Evolutionary conservation across 2,113 vertebrate species (phyloP).

Genomic region (Boleophthalmus pectinirostris): DNA sequence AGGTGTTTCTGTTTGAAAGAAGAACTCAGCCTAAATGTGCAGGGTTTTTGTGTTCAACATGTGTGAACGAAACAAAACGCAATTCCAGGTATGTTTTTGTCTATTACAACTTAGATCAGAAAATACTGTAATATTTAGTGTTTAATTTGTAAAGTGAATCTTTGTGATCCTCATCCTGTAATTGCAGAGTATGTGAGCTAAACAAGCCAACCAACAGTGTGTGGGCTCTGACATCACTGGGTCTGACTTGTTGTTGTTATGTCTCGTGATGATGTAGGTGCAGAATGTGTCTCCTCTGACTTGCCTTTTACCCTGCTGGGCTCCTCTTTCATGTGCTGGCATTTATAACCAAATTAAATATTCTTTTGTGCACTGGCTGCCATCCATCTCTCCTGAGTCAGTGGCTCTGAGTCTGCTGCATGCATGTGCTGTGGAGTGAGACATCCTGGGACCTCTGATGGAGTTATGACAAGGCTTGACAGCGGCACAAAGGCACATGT

Average conservation of each 20-base stretch:
- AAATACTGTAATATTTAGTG: too few relatives aligned
- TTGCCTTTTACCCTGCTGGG: constrained; percentile 56
- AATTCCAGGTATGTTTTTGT: too few relatives aligned
- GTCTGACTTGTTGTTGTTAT: constrained; percentile 25
- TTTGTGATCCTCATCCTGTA: not conserved
- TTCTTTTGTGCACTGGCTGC: constrained; percentile 73
- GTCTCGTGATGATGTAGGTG: constrained; percentile 27
- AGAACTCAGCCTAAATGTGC: too few relatives aligned
- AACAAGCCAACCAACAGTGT: not conserved
- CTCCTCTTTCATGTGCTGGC: constrained; percentile 68
- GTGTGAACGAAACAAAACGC: too few relatives aligned
- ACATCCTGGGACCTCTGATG: constrained; percentile 52
- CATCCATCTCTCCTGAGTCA: constrained; percentile 61
- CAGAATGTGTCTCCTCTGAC: constrained; percentile 42
- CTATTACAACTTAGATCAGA: too few relatives aligned
- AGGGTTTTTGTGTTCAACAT: too few relatives aligned
- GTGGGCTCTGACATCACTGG: not conserved
- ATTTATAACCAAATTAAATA: constrained; percentile 81
- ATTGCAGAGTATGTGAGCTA: not conserved
- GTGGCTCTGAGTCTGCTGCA: constrained; percentile 32
- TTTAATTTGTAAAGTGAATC: too few relatives aligned
- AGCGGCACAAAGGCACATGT: constrained; percentile 73
- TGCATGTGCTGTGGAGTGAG: constrained; percentile 35
- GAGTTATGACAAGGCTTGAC: constrained; percentile 79
- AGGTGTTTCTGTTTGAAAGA: too few relatives aligned